Evolutionary conservation across 1,140 invertebrate species (phyloP).

Genomic region (Bombus superbus): DNA sequence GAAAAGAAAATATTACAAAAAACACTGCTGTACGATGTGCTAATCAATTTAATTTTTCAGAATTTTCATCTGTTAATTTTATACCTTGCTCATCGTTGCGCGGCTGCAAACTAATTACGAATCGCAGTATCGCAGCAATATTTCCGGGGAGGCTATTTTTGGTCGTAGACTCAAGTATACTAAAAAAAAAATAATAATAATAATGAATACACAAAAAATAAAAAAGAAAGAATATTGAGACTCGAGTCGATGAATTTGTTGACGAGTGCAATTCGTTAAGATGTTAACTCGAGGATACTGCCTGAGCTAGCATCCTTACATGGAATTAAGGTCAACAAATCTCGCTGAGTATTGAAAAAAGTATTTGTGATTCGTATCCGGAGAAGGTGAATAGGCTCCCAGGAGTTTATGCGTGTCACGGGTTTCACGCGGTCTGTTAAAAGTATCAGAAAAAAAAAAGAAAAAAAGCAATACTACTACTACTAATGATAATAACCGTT

Average conservation of each 20-base stretch:
- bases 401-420: constrained; percentile 40
- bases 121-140: constrained; percentile 53
- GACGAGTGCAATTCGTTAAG: constrained; percentile 39
- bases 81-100: constrained; percentile 47
- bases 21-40: constrained; percentile 58
- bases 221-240: background rate
- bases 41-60: constrained; percentile 70
- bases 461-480: background rate
- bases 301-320: constrained; percentile 48
- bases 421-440: constrained; percentile 30
- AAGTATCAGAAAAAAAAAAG: constrained; percentile 3
- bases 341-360: constrained; percentile 17
- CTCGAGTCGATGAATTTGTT: constrained; percentile 50
- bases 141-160: constrained; percentile 40
- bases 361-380: constrained; percentile 11
- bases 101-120: constrained; percentile 39
- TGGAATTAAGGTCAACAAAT: constrained; percentile 44
- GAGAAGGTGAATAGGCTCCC: constrained; percentile 39
- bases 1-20: background rate
- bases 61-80: constrained; percentile 58
- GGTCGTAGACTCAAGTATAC: constrained; percentile 39
- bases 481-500: constrained; percentile 35
- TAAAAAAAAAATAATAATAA: constrained; percentile 3
- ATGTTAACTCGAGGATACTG: constrained; percentile 45
- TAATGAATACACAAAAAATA: background rate